These are phyloP conservation scores for Tor tambroides DNA, from an alignment of 2,113 vertebrate species.

Conservation along the genomic window DNA sequence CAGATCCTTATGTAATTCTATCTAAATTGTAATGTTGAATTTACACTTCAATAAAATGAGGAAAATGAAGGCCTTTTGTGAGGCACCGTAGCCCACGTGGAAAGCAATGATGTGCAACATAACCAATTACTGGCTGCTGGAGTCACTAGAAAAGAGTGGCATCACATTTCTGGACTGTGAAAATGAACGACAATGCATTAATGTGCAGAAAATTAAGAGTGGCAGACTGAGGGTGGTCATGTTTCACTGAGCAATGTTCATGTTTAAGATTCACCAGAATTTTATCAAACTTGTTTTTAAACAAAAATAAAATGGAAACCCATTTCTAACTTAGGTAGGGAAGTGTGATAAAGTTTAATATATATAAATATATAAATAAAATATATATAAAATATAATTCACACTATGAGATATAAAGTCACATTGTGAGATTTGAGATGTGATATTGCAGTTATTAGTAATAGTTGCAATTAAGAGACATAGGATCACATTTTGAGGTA, in stretches of 20 bases:
- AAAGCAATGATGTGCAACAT: neutral
- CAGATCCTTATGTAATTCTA: neutral
- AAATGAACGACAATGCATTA: neutral
- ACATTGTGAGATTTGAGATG: neutral
- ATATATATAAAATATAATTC: too few relatives aligned
- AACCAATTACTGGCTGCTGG: neutral
- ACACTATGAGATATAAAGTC: neutral
- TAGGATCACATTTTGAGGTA: neutral
- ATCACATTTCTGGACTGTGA: conserved; percentile 5
- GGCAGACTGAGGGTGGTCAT: neutral
- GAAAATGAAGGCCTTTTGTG: neutral
- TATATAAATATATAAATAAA: neutral
- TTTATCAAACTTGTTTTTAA: neutral
- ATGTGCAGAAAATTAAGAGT: conserved; percentile 20
- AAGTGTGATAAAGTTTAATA: neutral
- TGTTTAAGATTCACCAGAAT: neutral
- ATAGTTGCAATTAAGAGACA: neutral
- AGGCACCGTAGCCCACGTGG: neutral
- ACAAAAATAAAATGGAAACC: neutral
- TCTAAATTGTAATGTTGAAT: conserved; percentile 5
- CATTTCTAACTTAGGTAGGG: neutral
- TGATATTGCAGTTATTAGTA: neutral
- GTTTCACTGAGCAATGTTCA: neutral
- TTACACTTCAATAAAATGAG: neutral
- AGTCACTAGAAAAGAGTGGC: neutral